Evolutionary conservation across 2,888 invertebrate species (phyloP), one percentile per base, ranked within the genome.

Genomic region (Autographa gamma): DNA sequence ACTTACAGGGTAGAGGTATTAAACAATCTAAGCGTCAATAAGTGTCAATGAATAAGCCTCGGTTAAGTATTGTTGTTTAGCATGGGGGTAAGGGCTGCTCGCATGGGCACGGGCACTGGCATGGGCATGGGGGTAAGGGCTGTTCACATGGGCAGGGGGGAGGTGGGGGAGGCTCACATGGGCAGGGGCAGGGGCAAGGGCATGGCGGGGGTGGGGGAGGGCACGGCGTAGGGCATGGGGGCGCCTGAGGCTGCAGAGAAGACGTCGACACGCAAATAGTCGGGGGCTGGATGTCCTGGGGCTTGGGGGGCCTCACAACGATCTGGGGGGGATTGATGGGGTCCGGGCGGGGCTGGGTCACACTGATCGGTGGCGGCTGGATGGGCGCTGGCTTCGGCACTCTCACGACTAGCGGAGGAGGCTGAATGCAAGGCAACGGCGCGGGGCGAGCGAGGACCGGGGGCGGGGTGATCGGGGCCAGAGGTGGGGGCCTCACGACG

Each of bases 371-470:
- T 0, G 90, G 85, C 0, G 92, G 92, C 2, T 85, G 85, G 1
- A 94, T 89, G 0, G 84, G 76, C 0, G 77, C 70, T 0, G 88
- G 82, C 0, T 88, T 89, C 0, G 90, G 88, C 0, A 90, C 87
- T 11, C 87, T 80, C 2, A 93, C 90, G 0, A 83, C 81, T 14
- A 93, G 86, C 0, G 89, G 72, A 0, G 93, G 91, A 0, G 93
- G 93, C 13, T 82, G 84, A 7, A 93, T 87, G 0, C 91, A 87
- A 0, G 79, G 67, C 0, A 89, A 67, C 0, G 85, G 80, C 0
- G 81, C 69, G 0, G 93, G 92, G 16, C 90, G 82, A 0, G 93
- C 90, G 0, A 91, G 59, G 2, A 94, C 91, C 0, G 93, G 86
- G 0, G 91, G 91, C 0, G 92, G 93, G 0, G 71, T 85, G 0